Base-by-base conservation (phyloP, 35 echinoderm and acorn worm genomes). In the Acanthaster planci region DNA sequence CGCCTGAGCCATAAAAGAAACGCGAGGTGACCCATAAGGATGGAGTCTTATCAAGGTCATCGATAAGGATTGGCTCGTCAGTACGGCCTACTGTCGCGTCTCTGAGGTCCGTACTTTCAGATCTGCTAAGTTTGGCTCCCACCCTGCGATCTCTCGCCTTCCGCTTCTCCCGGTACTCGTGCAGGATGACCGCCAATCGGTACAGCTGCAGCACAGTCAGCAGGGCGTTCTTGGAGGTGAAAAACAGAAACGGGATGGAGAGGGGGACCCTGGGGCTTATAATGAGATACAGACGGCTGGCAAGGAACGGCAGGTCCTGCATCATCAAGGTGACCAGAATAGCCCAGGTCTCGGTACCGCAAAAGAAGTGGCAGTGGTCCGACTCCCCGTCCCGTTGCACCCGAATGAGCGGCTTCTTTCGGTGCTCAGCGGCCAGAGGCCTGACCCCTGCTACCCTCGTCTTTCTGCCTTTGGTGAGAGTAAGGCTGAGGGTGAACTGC, bases 331-430 rank as follows among this genome's bases (percentile, higher is more conserved):
- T 97, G 31, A 80, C 89, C 60, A 92, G 42, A 21, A 97, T 56
- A 31, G 90, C 94, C 94, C 94, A 92, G 14, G 87, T 82, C 56
- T 97, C 94, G 35, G 94, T 92, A 6, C 90, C 90, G 78, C 90
- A 97, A 38, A 89, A 80, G n/a, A 84, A 54, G 36, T 92, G 27
- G 68, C 31, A 86, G 19, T 86, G 55, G 8, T 34, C 64, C 0
- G 34, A 47, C 12, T 47, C 42, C 12, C 12, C 12, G 64, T 29
- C 34, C 10, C 29, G 21, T 72, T 81, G 88, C 17, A 51, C 30
- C 18, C 67, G 77, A 55, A 84, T 51, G 3, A 5, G 38, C 5
- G 42, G 57, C 14, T 52, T 67, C 19, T 39, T 57, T 37, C 85
- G 81, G 38, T 78, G 40, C 12, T 56, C 50, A 2, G 52, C 50